Evolutionary conservation across 2,797 vertebrate genomes (phyloP), one percentile per base, ranked within the genome.

Genomic region (Pitangus sulphuratus): DNA sequence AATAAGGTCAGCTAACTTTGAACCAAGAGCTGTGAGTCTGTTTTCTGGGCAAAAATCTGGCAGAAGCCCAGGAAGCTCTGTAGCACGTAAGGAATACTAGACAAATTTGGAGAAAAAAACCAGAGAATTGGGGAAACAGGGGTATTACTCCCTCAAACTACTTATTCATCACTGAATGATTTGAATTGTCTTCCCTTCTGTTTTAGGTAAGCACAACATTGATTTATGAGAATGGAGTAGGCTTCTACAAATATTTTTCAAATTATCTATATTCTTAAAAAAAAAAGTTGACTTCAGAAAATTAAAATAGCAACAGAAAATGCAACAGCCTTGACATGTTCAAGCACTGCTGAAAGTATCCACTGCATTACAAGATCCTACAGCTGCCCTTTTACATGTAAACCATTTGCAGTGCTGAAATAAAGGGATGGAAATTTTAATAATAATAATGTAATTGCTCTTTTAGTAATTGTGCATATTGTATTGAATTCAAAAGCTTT

Each of bases 391-490:
- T 95, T 95, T 54, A 30, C 75, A 33, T 61, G 47, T 57, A 71
- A 95, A 28, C 22, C 21, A 45, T 84, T 78, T 94, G 51, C 72
- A 71, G 51, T 37, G 24, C 44, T 61, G 58, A 87, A 53, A 31
- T 84, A 87, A 85, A 80, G 53, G n/a, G 40, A 88, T 56, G 64
- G n/a, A n/a, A 96, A 50, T 91, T 94, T 94, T 91, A 96, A 81
- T 93, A 85, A 89, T 76, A 95, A 93, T 81, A 91, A 96, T 40
- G n/a, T 94, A 92, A 94, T 92, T 95, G 56, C 53, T 53, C 64
- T 95, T 85, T 87, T 84, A 95, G 15, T 87, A 93, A 93, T 91
- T 89, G 9, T 54, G 61, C 81, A 56, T 76, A 89, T 82, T 95
- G 12, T 82, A 70, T 62, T 64, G 82, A 75, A 92, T 88, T 95